These are phyloP conservation scores for Camelus dromedarius DNA, from an alignment of 2,113 vertebrate species.

Conservation along the genomic window DNA sequence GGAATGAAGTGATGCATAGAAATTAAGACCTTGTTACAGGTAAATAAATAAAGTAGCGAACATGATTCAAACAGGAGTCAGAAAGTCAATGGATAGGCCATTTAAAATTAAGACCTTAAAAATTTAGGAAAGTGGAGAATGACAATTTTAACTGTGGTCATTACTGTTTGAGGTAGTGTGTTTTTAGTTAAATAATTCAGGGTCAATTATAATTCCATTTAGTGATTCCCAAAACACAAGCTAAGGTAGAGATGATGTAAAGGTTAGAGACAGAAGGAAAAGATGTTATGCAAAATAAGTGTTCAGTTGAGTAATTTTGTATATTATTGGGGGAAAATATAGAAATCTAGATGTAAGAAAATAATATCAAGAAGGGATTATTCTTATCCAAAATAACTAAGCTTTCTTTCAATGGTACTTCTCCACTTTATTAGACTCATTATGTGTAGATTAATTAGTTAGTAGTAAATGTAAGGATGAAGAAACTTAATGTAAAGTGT, in stretches of 20 bases:
- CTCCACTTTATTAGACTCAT: neutral
- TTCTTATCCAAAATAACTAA: neutral
- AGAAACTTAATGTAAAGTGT: neutral
- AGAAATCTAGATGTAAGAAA: neutral
- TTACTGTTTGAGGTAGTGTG: neutral
- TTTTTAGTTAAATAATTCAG: neutral
- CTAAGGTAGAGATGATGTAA: neutral
- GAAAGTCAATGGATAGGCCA: neutral
- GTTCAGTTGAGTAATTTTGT: neutral
- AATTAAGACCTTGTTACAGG: neutral
- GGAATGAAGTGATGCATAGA: neutral
- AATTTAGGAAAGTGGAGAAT: neutral
- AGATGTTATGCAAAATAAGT: neutral
- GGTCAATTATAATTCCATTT: neutral
- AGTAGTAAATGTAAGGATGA: neutral
- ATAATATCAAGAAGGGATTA: neutral
- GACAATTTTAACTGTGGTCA: neutral
- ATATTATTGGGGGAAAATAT: neutral
- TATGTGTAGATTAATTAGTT: neutral
- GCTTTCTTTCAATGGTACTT: neutral
- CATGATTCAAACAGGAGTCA: neutral
- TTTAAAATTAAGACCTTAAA: slow-evolving; percentile 8
- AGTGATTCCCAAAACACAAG: neutral
- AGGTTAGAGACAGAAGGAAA: neutral
- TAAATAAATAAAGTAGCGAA: neutral